Evolutionary conservation across 1,140 invertebrate species (phyloP).

Genomic region (Daktulosphaira vitifoliae): DNA sequence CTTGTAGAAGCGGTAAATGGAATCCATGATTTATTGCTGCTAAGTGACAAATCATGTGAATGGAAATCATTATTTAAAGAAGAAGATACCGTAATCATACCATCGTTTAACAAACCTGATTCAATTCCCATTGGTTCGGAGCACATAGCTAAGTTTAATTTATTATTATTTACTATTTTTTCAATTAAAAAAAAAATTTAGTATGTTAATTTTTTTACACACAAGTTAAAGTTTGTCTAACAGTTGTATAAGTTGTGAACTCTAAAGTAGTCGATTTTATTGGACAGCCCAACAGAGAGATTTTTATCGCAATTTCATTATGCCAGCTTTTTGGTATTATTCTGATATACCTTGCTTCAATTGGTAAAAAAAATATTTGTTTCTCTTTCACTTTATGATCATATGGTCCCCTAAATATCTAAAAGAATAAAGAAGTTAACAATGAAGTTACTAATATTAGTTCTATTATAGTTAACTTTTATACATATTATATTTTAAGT

Average conservation of each 20-base stretch:
- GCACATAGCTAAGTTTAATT: constrained; percentile 35
- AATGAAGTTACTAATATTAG: no score
- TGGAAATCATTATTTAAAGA: constrained; percentile 29
- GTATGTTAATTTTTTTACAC: no score
- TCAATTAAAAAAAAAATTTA: neutral
- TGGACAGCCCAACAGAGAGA: constrained; percentile 65
- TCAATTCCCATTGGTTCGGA: constrained; percentile 31
- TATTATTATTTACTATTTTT: constrained; percentile 11
- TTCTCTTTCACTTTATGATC: constrained; percentile 51
- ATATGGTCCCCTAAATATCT: constrained; percentile 63
- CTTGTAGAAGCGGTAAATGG: constrained; percentile 36
- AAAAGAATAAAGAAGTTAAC: constrained; percentile 40
- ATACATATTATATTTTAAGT: no score
- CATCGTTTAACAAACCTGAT: constrained; percentile 10
- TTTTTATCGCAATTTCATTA: constrained; percentile 56
- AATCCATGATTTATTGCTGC: constrained; percentile 35
- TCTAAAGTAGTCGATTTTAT: constrained; percentile 6
- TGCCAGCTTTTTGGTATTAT: constrained; percentile 68
- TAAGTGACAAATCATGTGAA: constrained; percentile 27
- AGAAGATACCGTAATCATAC: constrained; percentile 34
- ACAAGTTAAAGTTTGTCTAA: neutral
- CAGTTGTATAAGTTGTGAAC: neutral
- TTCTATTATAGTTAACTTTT: no score
- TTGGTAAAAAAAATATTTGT: constrained; percentile 53
- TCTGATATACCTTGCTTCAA: constrained; percentile 63